Base-by-base conservation (phyloP, 2,888 invertebrate genomes). In the Latrodectus elegans region DNA sequence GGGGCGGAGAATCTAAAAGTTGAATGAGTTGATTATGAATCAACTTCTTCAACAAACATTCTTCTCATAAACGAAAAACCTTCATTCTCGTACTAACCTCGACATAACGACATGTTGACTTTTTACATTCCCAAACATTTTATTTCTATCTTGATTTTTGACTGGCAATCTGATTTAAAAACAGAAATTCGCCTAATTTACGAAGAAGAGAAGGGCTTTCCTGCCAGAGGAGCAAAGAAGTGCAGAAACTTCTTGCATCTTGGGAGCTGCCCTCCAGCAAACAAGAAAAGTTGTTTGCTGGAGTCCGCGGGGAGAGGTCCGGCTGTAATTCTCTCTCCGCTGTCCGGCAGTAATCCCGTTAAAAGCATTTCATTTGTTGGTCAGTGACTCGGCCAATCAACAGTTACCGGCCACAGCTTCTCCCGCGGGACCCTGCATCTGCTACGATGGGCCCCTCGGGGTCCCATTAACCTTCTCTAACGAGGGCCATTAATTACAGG, bases 341-440 rank as follows among this genome's bases (percentile, higher is more conserved):
- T 87, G 73, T 82, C 86, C 81, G 71, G 86, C 67, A 76, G 88
- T 88, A 88, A 88, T 88, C 83, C 83, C 88, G 88, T 88, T 88
- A 88, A 88, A 88, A 88, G 88, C 88, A 88, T 88, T 88, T 88
- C 88, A 88, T 88, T 88, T 88, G 88, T 88, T 88, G 88, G 88
- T 88, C 88, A 88, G 88, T 79, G 88, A 83, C 78, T 83, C 79
- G 73, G 83, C 77, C 88, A 88, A 88, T 88, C 88, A 88, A 88
- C 88, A 88, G 88, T 88, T 88, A 88, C 88, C 88, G 82, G 88
- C 88, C 88, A 73, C 88, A 88, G 78, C 77, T 73, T n/a, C 64
- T 88, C 85, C 78, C 82, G 67, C 15, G 73, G 38, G 84, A 22
- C 12, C 55, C 76, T 72, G 71, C 88, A 83, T 60, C 88, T 76